Base-by-base conservation (phyloP, 2,888 invertebrate genomes). In the Drosophila aldrichi region DNA sequence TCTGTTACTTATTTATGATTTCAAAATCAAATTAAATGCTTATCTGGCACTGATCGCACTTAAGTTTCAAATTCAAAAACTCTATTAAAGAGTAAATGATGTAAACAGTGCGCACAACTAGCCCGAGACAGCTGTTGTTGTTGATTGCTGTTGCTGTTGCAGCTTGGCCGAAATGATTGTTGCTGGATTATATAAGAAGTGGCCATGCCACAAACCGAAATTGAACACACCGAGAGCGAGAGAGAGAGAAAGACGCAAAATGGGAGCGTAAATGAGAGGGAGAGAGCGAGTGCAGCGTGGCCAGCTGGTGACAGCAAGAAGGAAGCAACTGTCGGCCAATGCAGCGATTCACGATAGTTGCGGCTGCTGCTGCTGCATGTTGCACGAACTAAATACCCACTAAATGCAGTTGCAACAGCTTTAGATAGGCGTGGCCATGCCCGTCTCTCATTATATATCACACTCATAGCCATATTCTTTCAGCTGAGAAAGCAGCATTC, bases 91-190 rank as follows among this genome's bases (percentile, higher is more conserved):
- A 63, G 90, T 89, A 64, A 89, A 90, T 84, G 84, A 84, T 90
- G 58, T 77, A 80, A 79, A 68, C 69, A 77, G 62, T 57, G 36
- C 41, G 48, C 49, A 62, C 65, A 76, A 57, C 63, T 44, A 58
- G 67, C 66, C 57, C 48, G 68, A 61, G 74, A 81, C 88, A 89
- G 90, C 90, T 83, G 83, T 86, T 82, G 88, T 43, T 62, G 80
- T 61, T 67, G 48, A 51, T 62, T 60, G 71, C 38, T 48, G 71
- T 25, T 9, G 32, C 32, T 71, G 70, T 75, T 88, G 89, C 84
- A 89, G 88, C 63, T 71, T 86, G 89, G 89, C 81, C 84, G 87
- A 85, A 85, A 85, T 89, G 90, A 85, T 85, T 89, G 85, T 81
- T 75, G 85, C 61, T 76, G 79, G 67, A 84, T 87, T 87, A 87